Base-by-base conservation (phyloP, 1,140 invertebrate genomes). In the Megalopta genalis region DNA sequence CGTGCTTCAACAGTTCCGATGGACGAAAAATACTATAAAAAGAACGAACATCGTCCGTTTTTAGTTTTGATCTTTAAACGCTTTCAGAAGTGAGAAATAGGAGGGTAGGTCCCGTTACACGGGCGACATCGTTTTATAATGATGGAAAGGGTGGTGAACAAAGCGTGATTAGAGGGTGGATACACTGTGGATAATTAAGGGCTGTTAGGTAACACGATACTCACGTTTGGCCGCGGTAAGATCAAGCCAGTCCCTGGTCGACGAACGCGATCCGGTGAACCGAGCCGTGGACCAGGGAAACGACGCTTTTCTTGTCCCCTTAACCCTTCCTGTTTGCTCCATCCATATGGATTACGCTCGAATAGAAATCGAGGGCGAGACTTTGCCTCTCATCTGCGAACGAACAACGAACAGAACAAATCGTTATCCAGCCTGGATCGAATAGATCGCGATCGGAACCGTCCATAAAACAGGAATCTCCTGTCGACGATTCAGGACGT, bases 341-440 rank as follows among this genome's bases (percentile, higher is more conserved):
- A 84, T 85, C 72, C 82, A 82, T 74, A 46, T 77, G 66, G 49
- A 80, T 75, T 66, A 84, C 25, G 72, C 63, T 32, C 68, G 59
- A 42, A 46, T 66, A n/a, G 71, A 74, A 74, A 39, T 72, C 68
- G 82, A 42, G 39, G 7, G 39, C 12, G 23, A 18, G 27, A 57
- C 7, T 74, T 80, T 42, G 25, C 14, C 49, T 62, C 65, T 85
- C 69, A 85, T 63, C 83, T 85, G 37, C n/a, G 25, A 32, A 81
- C 39, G 42, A 73, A 81, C 18, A 80, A 46, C n/a, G 71, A 49
- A 52, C 27, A 32, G 27, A 21, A 21, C 49, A 21, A 37, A 37
- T 42, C 37, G 63, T 65, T 65, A 52, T 52, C 49, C 39, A 65
- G 42, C 37, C 2, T 23, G 25, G 39, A 62, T 32, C 6, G 6